A percentile compares a stretch with the other conserved stretches of the same genome.
Evolutionary conservation across 2,797 vertebrate genomes (phyloP).

Genomic region (Natrix natrix): DNA sequence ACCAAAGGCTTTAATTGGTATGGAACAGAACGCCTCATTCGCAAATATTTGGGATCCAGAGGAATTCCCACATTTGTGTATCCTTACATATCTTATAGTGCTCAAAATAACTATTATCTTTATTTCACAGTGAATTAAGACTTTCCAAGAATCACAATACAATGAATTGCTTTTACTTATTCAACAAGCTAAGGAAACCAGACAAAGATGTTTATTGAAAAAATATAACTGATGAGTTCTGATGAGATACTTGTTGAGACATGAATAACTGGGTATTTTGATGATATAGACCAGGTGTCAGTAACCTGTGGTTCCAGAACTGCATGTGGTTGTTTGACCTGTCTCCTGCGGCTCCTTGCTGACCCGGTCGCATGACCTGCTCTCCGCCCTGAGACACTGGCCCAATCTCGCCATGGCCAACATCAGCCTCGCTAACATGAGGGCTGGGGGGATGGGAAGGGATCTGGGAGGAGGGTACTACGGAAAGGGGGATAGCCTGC

Average conservation of each 20-base stretch:
- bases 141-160: background rate
- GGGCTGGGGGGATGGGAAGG: no score
- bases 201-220: background rate
- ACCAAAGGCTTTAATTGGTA: constrained; percentile 96
- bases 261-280: no score
- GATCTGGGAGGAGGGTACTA: no score
- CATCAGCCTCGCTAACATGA: no score
- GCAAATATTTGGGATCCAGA: constrained; percentile 81
- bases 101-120: background rate
- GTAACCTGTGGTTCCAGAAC: no score
- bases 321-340: no score
- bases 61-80: constrained; percentile 87
- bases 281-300: no score
- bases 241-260: background rate
- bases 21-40: constrained; percentile 88
- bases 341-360: no score
- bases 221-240: background rate
- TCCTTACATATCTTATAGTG: constrained; percentile 65
- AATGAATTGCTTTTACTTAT: background rate
- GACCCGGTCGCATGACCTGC: no score
- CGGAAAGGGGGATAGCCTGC: no score
- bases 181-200: background rate
- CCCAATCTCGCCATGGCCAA: no score
- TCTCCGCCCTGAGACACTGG: no score
- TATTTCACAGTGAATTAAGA: background rate